Base-by-base conservation (phyloP, 2,797 vertebrate genomes). In the Acanthurus tractus region DNA sequence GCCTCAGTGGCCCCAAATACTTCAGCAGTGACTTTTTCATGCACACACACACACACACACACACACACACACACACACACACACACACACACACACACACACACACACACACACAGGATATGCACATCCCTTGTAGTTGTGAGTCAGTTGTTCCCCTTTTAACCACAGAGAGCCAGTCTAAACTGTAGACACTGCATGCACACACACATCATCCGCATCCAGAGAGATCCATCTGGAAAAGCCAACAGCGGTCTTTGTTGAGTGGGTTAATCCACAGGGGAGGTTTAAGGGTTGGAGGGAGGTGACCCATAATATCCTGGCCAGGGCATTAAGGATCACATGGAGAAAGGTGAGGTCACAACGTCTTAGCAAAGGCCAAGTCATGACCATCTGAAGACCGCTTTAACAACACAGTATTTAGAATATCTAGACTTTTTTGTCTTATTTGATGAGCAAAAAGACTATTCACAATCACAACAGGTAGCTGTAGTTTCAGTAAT, bases 101-200 rank as follows among this genome's bases (percentile, higher is more conserved):
- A 65, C 15, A 34, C 40, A 50, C 25, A 22, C 49, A 50, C 25
- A 57, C 70, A 66, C 8, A 71, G 65, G 49, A 87, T 71, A 40
- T 68, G 64, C 17, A 76, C 83, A 75, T 63, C 23, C 11, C 66
- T 70, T 74, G 48, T 46, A 69, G 76, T 40, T 63, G 68, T 91
- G 91, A 93, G 77, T 93, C 90, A 92, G 78, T 79, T 18, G 18
- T 87, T 89, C 83, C 87, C 29, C 63, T 64, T 74, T 70, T 40
- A 29, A 65, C 85, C 81, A 58, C 81, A 82, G 29, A 71, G 74
- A 82, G 58, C 61, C 88, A 78, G 86, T 82, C 76, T 86, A 83
- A 91, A 89, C 69, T 65, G 62, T 69, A 75, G 73, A 77, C 59
- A 42, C 59, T 64, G 18, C 14, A 2, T 12, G 11, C 74, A 76